phyloP scores from a whole-genome alignment of 1,140 invertebrate species.

The Druon quercuslanigerum region DNA sequence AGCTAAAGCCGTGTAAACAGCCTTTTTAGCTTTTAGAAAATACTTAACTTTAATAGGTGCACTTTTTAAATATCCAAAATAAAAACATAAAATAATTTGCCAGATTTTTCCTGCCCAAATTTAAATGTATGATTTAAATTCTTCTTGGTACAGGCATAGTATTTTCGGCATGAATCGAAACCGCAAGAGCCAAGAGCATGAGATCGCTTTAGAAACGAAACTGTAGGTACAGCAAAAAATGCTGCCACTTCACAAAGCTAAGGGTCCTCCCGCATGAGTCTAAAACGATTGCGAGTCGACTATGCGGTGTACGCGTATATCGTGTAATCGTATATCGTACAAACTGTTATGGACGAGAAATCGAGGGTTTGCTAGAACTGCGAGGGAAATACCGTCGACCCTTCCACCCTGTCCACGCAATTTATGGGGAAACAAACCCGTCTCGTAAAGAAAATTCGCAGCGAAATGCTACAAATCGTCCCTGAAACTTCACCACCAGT shows the following conservation, averaged over 20 bases:
- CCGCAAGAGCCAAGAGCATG: not conserved
- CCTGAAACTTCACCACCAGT: not conserved
- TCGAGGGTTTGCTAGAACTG: slow-evolving; percentile 27
- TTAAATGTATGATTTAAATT: not conserved
- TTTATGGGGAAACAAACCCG: slow-evolving; percentile 22
- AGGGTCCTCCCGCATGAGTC: slow-evolving; percentile 12
- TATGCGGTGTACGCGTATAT: slow-evolving; percentile 5
- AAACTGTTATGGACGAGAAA: slow-evolving; percentile 1
- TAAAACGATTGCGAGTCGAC: slow-evolving; percentile 30
- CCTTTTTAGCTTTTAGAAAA: not conserved
- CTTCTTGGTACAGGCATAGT: no score
- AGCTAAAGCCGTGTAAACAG: not conserved
- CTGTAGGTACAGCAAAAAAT: not conserved
- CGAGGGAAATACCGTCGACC: slow-evolving; percentile 27
- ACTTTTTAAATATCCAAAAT: no score
- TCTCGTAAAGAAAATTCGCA: slow-evolving; percentile 22
- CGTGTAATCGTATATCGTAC: not conserved
- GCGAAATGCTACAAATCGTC: slow-evolving; percentile 5
- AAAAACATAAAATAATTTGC: no score
- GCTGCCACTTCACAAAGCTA: slow-evolving; percentile 15
- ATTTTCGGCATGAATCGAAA: not conserved
- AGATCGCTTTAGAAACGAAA: slow-evolving; percentile 13
- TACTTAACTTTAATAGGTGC: not conserved
- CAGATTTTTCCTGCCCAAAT: not conserved
- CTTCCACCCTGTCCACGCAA: slow-evolving; percentile 15